Evolutionary conservation across 2,888 invertebrate species (phyloP).

Genomic region (Galerucella calmariensis): DNA sequence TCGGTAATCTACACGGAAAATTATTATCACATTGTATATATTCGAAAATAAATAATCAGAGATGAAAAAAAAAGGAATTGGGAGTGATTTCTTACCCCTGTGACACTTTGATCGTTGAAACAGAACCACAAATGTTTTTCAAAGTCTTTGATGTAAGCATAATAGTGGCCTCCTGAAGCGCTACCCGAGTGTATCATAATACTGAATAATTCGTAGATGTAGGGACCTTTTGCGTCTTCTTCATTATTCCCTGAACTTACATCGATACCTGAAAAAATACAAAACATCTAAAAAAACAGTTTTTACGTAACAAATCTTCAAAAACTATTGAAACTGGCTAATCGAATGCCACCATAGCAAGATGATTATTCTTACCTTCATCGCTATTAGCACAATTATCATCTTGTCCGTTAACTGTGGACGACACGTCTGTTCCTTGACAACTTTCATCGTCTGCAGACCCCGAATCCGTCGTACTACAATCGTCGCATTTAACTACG

Average conservation of each 20-base stretch:
- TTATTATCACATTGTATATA: not conserved
- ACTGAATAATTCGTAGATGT: slow-evolving; percentile 86
- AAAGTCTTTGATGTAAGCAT: slow-evolving; percentile 88
- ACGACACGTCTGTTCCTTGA: slow-evolving; percentile 64
- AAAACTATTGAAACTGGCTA: too few relatives aligned
- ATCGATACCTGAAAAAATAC: slow-evolving; percentile 68
- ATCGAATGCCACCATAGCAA: too few relatives aligned
- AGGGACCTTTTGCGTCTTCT: slow-evolving; percentile 74
- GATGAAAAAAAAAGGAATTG: not conserved
- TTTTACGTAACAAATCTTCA: too few relatives aligned
- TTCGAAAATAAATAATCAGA: too few relatives aligned
- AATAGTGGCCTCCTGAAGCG: slow-evolving; percentile 91
- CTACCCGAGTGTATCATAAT: slow-evolving; percentile 94
- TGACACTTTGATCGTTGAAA: slow-evolving; percentile 88
- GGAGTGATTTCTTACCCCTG: slow-evolving; percentile 67
- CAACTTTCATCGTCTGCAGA: slow-evolving; percentile 75
- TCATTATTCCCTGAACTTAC: slow-evolving; percentile 69
- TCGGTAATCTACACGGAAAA: slow-evolving; percentile 72
- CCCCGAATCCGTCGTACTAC: slow-evolving; percentile 76
- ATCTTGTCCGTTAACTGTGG: slow-evolving; percentile 61
- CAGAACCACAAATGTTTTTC: slow-evolving; percentile 83
- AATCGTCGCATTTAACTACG: slow-evolving; percentile 71
- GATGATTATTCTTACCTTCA: slow-evolving; percentile 64
- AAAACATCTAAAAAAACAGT: not conserved
- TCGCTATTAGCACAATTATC: slow-evolving; percentile 71